A percentile compares a stretch with the other conserved stretches of the same genome.
These are phyloP conservation scores for Notothenia rossii DNA, from an alignment of 2,113 vertebrate genomes.

Conservation along the genomic window DNA sequence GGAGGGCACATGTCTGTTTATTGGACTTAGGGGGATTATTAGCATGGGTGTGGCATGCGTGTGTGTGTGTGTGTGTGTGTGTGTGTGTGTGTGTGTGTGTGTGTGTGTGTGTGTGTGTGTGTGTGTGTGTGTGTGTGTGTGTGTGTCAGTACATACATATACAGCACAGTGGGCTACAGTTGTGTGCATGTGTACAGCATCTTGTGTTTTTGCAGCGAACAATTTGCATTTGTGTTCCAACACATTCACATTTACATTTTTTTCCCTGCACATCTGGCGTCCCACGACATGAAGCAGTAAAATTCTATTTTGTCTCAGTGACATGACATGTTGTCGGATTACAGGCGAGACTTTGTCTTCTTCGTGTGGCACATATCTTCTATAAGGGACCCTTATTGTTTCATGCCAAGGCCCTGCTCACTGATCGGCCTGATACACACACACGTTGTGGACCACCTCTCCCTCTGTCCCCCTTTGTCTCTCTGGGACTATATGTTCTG, in stretches of 20 bases:
- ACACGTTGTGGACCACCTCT: slow-evolving; percentile 43
- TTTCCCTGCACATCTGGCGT: slow-evolving; percentile 67
- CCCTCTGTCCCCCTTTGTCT: slow-evolving; percentile 43
- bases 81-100: slow-evolving; percentile 8
- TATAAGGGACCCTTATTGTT: slow-evolving; percentile 67
- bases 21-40: slow-evolving; percentile 29
- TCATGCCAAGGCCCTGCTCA: slow-evolving; percentile 40
- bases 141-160: slow-evolving; percentile 32
- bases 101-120: slow-evolving; percentile 1
- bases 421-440: slow-evolving; percentile 50
- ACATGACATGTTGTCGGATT: slow-evolving; percentile 54
- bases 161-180: slow-evolving; percentile 33
- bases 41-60: slow-evolving; percentile 9
- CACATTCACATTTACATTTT: slow-evolving; percentile 54
- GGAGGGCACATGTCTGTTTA: slow-evolving; percentile 25
- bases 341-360: slow-evolving; percentile 70
- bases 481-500: slow-evolving; percentile 50
- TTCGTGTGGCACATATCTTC: slow-evolving; percentile 48
- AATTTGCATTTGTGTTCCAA: slow-evolving; percentile 32
- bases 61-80: background rate
- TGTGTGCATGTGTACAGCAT: slow-evolving; percentile 8
- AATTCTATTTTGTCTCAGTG: slow-evolving; percentile 41
- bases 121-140: background rate
- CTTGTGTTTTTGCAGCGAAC: slow-evolving; percentile 20
- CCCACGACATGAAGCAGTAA: slow-evolving; percentile 39